Evolutionary conservation across 1,140 invertebrate genomes (phyloP).

Genomic region (Trissolcus basalis): DNA sequence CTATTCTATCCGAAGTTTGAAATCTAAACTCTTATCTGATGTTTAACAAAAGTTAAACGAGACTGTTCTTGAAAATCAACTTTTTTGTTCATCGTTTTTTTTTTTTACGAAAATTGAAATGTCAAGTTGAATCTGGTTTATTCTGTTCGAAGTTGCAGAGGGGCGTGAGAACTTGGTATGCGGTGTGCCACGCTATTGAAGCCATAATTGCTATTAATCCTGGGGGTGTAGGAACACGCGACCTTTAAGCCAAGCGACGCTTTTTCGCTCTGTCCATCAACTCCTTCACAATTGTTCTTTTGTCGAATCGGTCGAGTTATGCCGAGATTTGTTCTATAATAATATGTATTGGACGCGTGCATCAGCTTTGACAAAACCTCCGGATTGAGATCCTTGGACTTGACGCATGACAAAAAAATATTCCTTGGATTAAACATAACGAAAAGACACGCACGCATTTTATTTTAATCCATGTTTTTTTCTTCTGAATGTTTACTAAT

Average conservation of each 20-base stretch:
- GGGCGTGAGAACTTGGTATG: conserved; percentile 56
- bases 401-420: conserved; percentile 48
- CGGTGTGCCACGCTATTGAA: conserved; percentile 69
- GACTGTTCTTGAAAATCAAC: too few species aligned
- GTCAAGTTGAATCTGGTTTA: neutral
- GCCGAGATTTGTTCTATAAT: conserved; percentile 70
- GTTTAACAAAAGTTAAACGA: too few species aligned
- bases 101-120: neutral
- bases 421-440: neutral
- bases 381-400: conserved; percentile 30
- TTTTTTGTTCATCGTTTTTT: too few species aligned
- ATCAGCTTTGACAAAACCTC: conserved; percentile 21
- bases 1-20: too few species aligned
- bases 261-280: conserved; percentile 39
- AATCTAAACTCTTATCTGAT: too few species aligned
- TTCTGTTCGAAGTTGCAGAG: neutral
- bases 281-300: conserved; percentile 45
- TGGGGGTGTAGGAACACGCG: conserved; percentile 62
- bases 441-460: conserved; percentile 19
- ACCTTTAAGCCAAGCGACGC: conserved; percentile 24
- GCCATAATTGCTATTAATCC: conserved; percentile 76
- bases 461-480: too few species aligned
- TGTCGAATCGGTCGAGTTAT: conserved; percentile 62
- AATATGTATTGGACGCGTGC: conserved; percentile 59
- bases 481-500: too few species aligned